Evolutionary conservation across 2,113 vertebrate species (phyloP).

Genomic region (Pelecanus crispus): DNA sequence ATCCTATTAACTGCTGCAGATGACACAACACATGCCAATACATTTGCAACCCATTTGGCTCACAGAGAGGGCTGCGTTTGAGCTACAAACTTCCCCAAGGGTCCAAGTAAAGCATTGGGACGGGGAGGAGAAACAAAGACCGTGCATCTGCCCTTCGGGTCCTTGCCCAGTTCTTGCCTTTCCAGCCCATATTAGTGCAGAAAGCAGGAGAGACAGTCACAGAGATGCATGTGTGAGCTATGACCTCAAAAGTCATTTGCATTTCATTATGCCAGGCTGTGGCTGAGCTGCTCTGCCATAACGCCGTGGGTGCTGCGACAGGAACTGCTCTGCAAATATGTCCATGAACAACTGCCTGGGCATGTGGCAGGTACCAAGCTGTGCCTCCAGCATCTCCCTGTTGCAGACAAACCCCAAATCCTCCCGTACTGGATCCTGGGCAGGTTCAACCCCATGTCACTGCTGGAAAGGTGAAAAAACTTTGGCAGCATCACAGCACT

Average conservation of each 20-base stretch:
- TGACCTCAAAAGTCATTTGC: neutral
- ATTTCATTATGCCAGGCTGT: neutral
- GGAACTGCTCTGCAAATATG: neutral
- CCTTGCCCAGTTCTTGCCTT: neutral
- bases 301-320: fast-evolving
- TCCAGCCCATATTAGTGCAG: neutral
- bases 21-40: constrained; percentile 7
- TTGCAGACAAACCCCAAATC: neutral
- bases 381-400: neutral
- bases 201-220: neutral
- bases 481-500: neutral
- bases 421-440: neutral
- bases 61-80: neutral
- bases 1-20: neutral
- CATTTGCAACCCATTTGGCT: constrained; percentile 47
- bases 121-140: neutral
- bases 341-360: neutral
- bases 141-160: neutral
- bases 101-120: neutral
- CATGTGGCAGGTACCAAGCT: fast-evolving
- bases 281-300: neutral
- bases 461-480: neutral
- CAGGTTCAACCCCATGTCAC: neutral
- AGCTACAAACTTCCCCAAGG: neutral
- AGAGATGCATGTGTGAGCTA: fast-evolving